A percentile compares a stretch with the other conserved stretches of the same genome.
These are phyloP conservation scores for Stigmatopora argus DNA, from an alignment of 2,113 vertebrate genomes.

Conservation along the genomic window DNA sequence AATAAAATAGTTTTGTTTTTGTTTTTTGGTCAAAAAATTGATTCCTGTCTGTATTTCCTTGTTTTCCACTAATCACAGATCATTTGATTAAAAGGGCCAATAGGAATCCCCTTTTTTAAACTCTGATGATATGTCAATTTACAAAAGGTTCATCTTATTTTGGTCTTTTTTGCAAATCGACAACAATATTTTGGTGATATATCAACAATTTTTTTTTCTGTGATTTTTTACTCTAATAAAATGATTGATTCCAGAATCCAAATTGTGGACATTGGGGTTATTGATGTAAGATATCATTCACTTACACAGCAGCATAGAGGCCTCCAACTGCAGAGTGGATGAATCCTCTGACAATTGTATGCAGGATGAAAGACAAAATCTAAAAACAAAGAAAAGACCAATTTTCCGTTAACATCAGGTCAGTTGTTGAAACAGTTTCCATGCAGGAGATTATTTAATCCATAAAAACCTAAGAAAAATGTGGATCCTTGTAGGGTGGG, in stretches of 20 bases:
- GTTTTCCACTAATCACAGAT: neutral
- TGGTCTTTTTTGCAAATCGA: neutral
- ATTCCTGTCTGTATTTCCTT: neutral
- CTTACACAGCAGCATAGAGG: constrained; percentile 97
- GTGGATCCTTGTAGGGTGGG: constrained; percentile 6
- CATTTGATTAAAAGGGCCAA: neutral
- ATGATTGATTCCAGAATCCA: neutral
- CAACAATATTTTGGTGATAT: no score
- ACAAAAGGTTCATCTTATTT: neutral
- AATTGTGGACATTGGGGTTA: neutral
- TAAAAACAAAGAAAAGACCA: constrained; percentile 45
- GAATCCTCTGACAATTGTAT: constrained; percentile 94
- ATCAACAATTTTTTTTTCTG: no score
- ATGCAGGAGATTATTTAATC: neutral
- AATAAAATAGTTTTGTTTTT: neutral
- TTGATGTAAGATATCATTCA: neutral
- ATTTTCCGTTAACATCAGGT: neutral
- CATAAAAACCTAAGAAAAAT: neutral
- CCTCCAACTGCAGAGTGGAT: constrained; percentile 94
- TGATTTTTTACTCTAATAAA: no score
- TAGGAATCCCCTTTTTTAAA: neutral
- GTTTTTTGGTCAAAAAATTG: neutral
- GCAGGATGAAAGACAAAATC: constrained; percentile 94
- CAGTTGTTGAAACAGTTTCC: neutral
- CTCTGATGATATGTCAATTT: neutral